Evolutionary conservation across 2,888 invertebrate genomes (phyloP).

Genomic region (Phasia obesa): DNA sequence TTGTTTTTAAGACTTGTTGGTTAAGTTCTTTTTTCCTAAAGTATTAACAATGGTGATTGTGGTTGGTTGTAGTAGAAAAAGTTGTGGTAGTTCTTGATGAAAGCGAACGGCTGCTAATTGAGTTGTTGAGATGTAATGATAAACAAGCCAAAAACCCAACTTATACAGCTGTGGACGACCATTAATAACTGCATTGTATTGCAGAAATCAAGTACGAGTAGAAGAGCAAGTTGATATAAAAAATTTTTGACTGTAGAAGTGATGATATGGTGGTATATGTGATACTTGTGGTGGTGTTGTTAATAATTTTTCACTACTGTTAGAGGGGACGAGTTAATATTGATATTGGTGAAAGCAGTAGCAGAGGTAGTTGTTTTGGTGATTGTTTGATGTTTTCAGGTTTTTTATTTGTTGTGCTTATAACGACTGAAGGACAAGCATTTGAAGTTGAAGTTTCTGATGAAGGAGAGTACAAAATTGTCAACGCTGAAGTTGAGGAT

Average conservation of each 20-base stretch:
- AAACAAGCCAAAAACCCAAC: slow-evolving; percentile 68
- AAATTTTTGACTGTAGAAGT: slow-evolving; percentile 52
- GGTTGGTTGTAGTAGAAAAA: slow-evolving; percentile 33
- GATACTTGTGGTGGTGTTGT: slow-evolving; percentile 67
- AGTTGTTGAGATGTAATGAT: slow-evolving; percentile 64
- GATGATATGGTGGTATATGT: slow-evolving; percentile 58
- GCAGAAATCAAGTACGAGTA: slow-evolving; percentile 56
- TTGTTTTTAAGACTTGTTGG: slow-evolving; percentile 44
- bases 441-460: slow-evolving; percentile 70
- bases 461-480: slow-evolving; percentile 57
- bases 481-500: slow-evolving; percentile 61
- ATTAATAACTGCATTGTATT: slow-evolving; percentile 57
- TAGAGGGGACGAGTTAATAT: slow-evolving; percentile 62
- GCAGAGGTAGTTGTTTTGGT: slow-evolving; percentile 67
- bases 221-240: slow-evolving; percentile 60
- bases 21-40: slow-evolving; percentile 25
- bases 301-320: slow-evolving; percentile 64
- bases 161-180: slow-evolving; percentile 62
- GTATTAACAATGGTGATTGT: slow-evolving; percentile 61
- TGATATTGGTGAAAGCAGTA: slow-evolving; percentile 53
- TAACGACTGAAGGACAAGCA: slow-evolving; percentile 68
- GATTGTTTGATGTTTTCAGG: slow-evolving; percentile 71
- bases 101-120: slow-evolving; percentile 60
- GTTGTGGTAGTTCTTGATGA: slow-evolving; percentile 46
- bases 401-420: slow-evolving; percentile 69